These are phyloP conservation scores for Indri indri DNA, from an alignment of 2,113 vertebrate genomes.

Conservation along the genomic window DNA sequence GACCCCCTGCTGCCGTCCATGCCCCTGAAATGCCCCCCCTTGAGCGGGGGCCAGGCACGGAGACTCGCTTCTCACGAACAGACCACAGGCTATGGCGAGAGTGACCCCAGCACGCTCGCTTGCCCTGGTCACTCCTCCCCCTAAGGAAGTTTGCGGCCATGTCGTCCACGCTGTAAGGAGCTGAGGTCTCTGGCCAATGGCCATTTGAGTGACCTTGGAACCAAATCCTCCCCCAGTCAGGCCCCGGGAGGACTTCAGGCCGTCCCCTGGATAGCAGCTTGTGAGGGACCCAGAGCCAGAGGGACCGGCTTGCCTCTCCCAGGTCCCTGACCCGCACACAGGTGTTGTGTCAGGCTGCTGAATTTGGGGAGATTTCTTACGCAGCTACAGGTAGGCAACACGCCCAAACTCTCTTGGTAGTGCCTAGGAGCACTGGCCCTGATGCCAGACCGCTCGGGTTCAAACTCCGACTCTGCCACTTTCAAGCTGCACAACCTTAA, in stretches of 20 bases:
- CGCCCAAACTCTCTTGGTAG: background rate
- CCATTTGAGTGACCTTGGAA: accelerated
- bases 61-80: accelerated
- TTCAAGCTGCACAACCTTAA: background rate
- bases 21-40: accelerated
- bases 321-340: background rate
- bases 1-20: accelerated
- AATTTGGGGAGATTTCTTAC: background rate
- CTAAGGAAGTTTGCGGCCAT: background rate
- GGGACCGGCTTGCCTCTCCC: background rate
- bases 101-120: background rate
- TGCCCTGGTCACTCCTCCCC: background rate
- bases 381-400: accelerated
- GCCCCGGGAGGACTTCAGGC: background rate
- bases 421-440: too few relatives aligned
- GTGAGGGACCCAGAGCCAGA: background rate
- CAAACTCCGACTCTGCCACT: background rate
- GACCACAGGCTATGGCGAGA: accelerated
- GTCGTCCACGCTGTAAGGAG: accelerated
- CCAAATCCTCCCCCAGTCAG: background rate
- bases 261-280: background rate
- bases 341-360: background rate
- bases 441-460: background rate
- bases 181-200: background rate
- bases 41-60: background rate